Conservation (phyloP, 1,140 invertebrate species). For the Lamellibrachia luymesi region DNA sequence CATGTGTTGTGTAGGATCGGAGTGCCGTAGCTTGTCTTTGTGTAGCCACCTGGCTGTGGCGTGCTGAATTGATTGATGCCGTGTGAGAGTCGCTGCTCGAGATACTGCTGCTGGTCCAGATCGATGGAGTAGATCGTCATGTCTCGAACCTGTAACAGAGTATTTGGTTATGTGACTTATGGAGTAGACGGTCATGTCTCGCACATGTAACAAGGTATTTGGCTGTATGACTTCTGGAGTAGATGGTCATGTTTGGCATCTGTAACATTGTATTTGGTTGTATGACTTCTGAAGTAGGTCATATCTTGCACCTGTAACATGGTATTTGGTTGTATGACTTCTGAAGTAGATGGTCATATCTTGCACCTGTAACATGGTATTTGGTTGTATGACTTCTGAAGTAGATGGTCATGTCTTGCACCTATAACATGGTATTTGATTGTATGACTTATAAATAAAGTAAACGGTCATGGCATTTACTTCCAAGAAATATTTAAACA, state of each 20-base stretch:
- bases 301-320: conserved; percentile 11
- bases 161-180: conserved; percentile 24
- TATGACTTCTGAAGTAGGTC: too few relatives aligned
- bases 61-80: conserved; percentile 17
- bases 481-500: too few relatives aligned
- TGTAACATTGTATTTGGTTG: conserved; percentile 25
- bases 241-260: background rate
- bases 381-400: too few relatives aligned
- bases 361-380: background rate
- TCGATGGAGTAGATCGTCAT: conserved; percentile 85
- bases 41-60: background rate
- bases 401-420: background rate
- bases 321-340: background rate
- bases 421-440: conserved; percentile 9
- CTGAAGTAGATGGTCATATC: background rate
- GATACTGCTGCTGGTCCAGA: conserved; percentile 53
- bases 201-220: conserved; percentile 12
- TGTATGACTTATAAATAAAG: too few relatives aligned
- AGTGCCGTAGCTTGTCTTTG: conserved; percentile 56
- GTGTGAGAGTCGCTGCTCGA: conserved; percentile 8
- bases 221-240: too few relatives aligned
- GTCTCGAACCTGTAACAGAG: conserved; percentile 70
- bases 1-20: conserved; percentile 82
- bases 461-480: background rate
- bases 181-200: conserved; percentile 17